Evolutionary conservation across 2,888 invertebrate species (phyloP), one percentile per base, ranked within the genome.

Genomic region (Molanna angustata): DNA sequence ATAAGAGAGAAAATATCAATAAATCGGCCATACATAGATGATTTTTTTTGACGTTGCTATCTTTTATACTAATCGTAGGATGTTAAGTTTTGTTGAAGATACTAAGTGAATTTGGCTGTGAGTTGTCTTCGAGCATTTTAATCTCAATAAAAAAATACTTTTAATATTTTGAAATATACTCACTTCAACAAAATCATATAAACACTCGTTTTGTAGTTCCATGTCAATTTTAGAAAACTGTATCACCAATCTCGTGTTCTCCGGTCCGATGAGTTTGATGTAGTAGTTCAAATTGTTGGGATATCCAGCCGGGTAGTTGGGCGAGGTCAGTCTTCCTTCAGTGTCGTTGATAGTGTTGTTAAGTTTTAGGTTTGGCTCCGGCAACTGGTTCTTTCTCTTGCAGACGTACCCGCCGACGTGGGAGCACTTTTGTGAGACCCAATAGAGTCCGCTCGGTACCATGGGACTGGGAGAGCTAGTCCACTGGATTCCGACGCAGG

Each of bases 141-240:
- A n/a, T n/a, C n/a, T n/a, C n/a, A n/a, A n/a, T n/a, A n/a, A n/a
- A n/a, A n/a, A n/a, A n/a, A n/a, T n/a, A n/a, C n/a, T n/a, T n/a
- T n/a, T n/a, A n/a, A n/a, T n/a, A n/a, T n/a, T n/a, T n/a, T n/a
- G 19, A 3, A 41, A 41, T 11, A 6, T 72, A 59, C 73, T 72
- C 60, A 89, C 77, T 70, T 86, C 84, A 33, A 90, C 78, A 66
- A 80, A 89, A 68, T 90, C 90, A 66, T 90, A 90, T 2, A 90
- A 78, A 63, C 90, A 90, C 64, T 89, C 84, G 54, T 81, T 76
- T 70, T 90, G 90, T 49, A 79, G 74, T 69, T 90, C 90, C 53
- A 90, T 69, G 66, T 89, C 88, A 43, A 90, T 76, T 61, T 76
- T 76, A 41, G 79, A 75, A 66, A 88, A 86, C 62, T 83, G 80